Base-by-base conservation (phyloP, 2,797 vertebrate genomes). In the Dipus sagitta region DNA sequence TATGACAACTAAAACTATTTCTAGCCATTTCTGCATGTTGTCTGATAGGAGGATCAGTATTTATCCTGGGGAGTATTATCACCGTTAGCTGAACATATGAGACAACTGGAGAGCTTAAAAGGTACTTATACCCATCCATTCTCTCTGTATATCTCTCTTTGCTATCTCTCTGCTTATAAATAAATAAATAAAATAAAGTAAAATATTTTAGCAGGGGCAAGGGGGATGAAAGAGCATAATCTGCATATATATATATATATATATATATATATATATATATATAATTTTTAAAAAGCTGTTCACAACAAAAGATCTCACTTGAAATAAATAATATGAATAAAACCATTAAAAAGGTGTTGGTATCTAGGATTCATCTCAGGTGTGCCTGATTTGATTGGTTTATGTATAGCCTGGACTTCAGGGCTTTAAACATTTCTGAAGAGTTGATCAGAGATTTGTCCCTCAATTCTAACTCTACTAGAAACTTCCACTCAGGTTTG, bases 351-450 rank as follows among this genome's bases (percentile, higher is more conserved):
- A 32, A 94, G 65, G 64, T 60, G 54, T 15, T 77, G 17, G 34
- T 78, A 11, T n/a, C 64, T 84, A 28, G 38, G 18, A 67, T 28
- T 80, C 21, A n/a, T 30, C 82, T 67, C 18, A n/a, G 13, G 42
- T 18, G 13, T 78, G 3, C 70, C 77, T 90, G 70, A 90, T 42
- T 90, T 85, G 60, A 74, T 86, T 64, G 3, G 20, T 60, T 30
- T 94, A 62, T 20, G 26, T 64, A 11, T 90, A 7, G 6, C 71
- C 80, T 83, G 62, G 26, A 42, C 24, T 72, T 91, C 32, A 62
- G 60, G 30, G 20, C 79, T 86, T 90, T 90, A 74, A 86, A 92
- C 21, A 87, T 42, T 90, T 85, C 32, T 3, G 30, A 93, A 78
- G 65, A 26, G 26, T 64, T 93, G 20, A 92, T 38, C 71, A 94